Evolutionary conservation across 2,797 vertebrate species (phyloP).

Genomic region (Syngnathus rostellatus): DNA sequence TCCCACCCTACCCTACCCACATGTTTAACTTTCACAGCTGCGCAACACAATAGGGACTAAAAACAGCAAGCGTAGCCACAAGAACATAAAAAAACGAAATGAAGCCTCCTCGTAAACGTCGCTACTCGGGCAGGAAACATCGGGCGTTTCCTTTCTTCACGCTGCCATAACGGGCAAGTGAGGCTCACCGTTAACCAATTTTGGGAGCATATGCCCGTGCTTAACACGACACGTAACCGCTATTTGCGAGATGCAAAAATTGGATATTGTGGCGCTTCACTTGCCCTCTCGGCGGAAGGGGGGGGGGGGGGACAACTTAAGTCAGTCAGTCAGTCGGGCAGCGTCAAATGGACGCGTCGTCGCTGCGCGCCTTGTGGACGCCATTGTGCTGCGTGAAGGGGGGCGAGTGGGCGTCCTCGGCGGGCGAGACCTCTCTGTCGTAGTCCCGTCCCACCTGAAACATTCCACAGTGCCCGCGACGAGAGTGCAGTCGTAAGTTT

Average conservation of each 20-base stretch:
- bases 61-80: not conserved
- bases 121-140: conserved; percentile 1
- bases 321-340: conserved; percentile 6
- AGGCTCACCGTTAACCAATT: not conserved
- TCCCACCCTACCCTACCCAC: not conserved
- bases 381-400: conserved; percentile 78
- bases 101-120: not conserved
- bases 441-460: conserved; percentile 69
- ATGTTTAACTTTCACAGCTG: not conserved
- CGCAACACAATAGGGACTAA: conserved; percentile 1
- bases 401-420: conserved; percentile 59
- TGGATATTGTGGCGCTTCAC: not conserved
- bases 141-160: not conserved
- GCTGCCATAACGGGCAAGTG: not conserved
- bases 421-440: conserved; percentile 62
- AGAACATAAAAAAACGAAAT: conserved; percentile 2
- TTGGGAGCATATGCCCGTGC: not conserved
- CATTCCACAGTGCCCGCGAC: not conserved
- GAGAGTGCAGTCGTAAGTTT: not conserved
- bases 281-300: not conserved
- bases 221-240: not conserved
- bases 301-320: not conserved
- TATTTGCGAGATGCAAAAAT: not conserved
- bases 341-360: conserved; percentile 51
- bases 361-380: conserved; percentile 71